A percentile compares a stretch with the other conserved stretches of the same genome.
Conservation (phyloP, 2,113 vertebrate species). For the Fukomys damarensis region DNA sequence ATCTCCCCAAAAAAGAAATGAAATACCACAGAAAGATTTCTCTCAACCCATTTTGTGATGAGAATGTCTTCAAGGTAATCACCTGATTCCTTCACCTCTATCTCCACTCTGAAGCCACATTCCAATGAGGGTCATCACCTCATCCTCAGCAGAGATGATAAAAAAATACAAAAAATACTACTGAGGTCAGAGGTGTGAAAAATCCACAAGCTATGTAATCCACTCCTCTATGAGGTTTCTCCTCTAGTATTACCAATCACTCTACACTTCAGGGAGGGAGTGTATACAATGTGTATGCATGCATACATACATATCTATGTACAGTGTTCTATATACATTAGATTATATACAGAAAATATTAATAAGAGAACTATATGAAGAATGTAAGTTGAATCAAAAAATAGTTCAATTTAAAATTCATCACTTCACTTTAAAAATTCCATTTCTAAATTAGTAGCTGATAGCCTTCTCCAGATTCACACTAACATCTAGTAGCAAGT, state of each 20-base stretch:
- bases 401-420: constrained; percentile 44
- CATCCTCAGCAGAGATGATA: background rate
- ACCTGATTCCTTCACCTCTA: background rate
- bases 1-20: background rate
- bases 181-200: background rate
- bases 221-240: background rate
- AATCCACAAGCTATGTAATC: background rate
- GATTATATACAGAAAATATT: background rate
- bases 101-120: background rate
- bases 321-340: background rate
- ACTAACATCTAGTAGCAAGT: background rate
- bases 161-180: background rate
- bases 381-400: background rate
- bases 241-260: background rate
- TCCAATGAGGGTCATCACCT: background rate
- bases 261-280: background rate
- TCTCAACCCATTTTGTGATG: background rate
- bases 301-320: background rate
- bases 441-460: background rate
- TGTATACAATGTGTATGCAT: background rate
- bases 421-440: constrained; percentile 57
- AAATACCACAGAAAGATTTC: background rate
- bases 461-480: background rate
- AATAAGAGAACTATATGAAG: constrained; percentile 3
- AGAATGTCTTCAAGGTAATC: background rate